These are phyloP conservation scores for Apotomis turbidana DNA, from an alignment of 2,888 invertebrate species.

Conservation along the genomic window DNA sequence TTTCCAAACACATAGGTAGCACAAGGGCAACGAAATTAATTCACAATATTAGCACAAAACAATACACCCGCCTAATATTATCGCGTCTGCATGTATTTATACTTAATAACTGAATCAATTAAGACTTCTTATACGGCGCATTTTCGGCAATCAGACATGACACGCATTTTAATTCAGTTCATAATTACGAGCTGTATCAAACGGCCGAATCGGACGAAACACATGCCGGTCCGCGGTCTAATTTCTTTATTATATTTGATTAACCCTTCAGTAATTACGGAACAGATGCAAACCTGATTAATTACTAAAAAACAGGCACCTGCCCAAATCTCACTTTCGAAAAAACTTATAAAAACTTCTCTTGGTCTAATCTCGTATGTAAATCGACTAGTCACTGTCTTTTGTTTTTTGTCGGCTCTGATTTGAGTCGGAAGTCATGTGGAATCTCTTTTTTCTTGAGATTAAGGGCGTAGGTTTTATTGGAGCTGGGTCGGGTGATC, in stretches of 20 bases:
- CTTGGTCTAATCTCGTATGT: slow-evolving; percentile 43
- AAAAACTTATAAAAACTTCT: slow-evolving; percentile 35
- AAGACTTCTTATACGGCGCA: slow-evolving; percentile 11
- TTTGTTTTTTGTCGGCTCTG: slow-evolving; percentile 41
- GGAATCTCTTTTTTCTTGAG: slow-evolving; percentile 28
- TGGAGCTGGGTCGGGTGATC: slow-evolving; percentile 20
- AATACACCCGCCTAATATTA: slow-evolving; percentile 6
- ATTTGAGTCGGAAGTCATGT: slow-evolving; percentile 35
- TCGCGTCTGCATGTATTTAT: slow-evolving; percentile 2
- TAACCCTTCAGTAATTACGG: slow-evolving; percentile 49
- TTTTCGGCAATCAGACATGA: slow-evolving; percentile 23
- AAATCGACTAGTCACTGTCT: slow-evolving; percentile 45
- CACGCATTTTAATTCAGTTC: slow-evolving; percentile 34
- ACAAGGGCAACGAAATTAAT: too few relatives aligned
- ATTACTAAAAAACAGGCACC: slow-evolving; percentile 47
- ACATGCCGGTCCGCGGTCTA: slow-evolving; percentile 43
- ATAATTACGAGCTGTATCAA: slow-evolving; percentile 36
- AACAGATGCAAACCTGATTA: slow-evolving; percentile 48
- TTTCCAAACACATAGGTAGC: too few relatives aligned
- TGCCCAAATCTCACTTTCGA: slow-evolving; percentile 47
- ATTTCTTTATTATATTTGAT: slow-evolving; percentile 51
- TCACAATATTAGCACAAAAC: neutral
- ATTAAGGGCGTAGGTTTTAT: slow-evolving; percentile 30
- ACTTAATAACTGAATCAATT: slow-evolving; percentile 20
- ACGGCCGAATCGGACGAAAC: slow-evolving; percentile 31